Base-by-base conservation (phyloP, 1,140 invertebrate genomes). In the Drosophila busckii region DNA sequence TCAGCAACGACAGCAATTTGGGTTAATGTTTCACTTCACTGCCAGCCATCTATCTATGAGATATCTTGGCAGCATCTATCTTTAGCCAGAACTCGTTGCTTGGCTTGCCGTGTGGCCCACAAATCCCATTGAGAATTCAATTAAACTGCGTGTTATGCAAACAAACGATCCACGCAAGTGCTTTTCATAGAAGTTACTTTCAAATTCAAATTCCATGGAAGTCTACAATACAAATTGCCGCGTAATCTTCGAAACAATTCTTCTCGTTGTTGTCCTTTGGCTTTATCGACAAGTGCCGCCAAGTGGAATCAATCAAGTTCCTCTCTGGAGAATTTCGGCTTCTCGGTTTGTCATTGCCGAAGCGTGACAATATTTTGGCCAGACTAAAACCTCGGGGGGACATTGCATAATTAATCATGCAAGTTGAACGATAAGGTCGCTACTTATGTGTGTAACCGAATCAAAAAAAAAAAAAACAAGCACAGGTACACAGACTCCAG, bases 341-440 rank as follows among this genome's bases (percentile, higher is more conserved):
- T 9, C 29, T 32, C 55, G 61, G 46, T 16, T 34, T 40, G 23
- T 42, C 49, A 13, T 32, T 42, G 38, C 53, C 71, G 50, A 80
- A 78, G 71, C 73, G 73, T 80, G 73, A 80, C 73, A 80, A 80
- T 82, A 80, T 82, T 80, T 80, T 80, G 73, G 73, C 73, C 68
- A 80, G 68, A 40, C 53, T 26, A 48, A 22, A 53, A 44, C 26
- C 53, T 48, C 25, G 32, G 44, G 52, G 46, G 37, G 38, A 42
- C 23, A 9, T 9, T 16, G 13, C 29, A 31, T 62, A 62, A 62
- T 62, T 62, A 62, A 62, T 62, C 53, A 62, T 62, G 59, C 25
- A 29, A 62, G 16, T 49, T 56, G 59, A 25, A 42, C 53, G 59
- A 62, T 62, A 62, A 62, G 58, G 42, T 41, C 10, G 25, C 35